Evolutionary conservation across 2,888 invertebrate genomes (phyloP).

Genomic region (Entomobrya proxima): DNA sequence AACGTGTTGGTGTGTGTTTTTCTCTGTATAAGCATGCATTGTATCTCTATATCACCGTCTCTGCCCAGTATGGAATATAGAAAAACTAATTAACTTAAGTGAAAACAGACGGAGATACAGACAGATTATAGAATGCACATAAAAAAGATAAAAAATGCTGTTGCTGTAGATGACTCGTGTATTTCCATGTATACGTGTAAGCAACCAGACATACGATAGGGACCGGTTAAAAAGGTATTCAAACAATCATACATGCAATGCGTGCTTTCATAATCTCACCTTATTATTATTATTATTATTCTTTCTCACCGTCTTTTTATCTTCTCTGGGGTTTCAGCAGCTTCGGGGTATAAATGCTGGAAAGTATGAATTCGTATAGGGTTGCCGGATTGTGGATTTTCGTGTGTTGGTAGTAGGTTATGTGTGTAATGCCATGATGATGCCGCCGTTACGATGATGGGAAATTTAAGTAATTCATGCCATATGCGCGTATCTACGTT

Average conservation of each 20-base stretch:
- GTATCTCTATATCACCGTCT: not conserved
- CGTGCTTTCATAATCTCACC: constrained; percentile 25
- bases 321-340: constrained; percentile 45
- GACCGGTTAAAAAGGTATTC: not conserved
- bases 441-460: constrained; percentile 24
- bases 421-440: constrained; percentile 4
- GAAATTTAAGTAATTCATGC: not conserved
- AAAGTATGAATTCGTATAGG: constrained; percentile 1
- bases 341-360: constrained; percentile 41
- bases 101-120: constrained; percentile 56
- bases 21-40: not conserved
- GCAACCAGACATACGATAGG: not conserved
- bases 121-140: constrained; percentile 29
- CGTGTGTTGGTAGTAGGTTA: not conserved
- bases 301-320: constrained; percentile 6
- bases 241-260: not conserved
- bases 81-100: constrained; percentile 66
- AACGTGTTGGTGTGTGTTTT: not conserved
- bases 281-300: constrained; percentile 28
- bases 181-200: no score
- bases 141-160: not conserved
- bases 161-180: not conserved
- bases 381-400: not conserved
- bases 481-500: no score
- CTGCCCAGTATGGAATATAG: not conserved